phyloP scores from a whole-genome alignment of 2,888 invertebrate genomes.

The Lasius fuliginosus region DNA sequence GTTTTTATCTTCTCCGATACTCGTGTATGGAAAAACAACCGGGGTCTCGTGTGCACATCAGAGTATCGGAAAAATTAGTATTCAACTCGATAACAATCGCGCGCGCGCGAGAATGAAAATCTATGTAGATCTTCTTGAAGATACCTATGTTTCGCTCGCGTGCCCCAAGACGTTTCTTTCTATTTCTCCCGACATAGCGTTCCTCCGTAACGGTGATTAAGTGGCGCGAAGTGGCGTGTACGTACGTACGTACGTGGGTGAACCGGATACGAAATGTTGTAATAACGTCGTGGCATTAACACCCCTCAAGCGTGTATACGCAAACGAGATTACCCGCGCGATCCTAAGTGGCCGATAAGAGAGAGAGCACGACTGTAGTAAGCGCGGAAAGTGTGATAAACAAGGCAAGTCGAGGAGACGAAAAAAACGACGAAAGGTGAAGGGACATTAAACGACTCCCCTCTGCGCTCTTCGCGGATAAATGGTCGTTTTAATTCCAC shows the following conservation, averaged over 20 bases:
- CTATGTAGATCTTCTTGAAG: not conserved
- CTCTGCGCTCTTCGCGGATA: not conserved
- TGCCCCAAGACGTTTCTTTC: not conserved
- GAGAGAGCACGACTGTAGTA: constrained; percentile 18
- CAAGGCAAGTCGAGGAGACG: constrained; percentile 8
- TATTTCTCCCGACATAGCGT: not conserved
- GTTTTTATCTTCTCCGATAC: not conserved
- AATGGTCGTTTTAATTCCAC: constrained; percentile 66
- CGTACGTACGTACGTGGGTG: not conserved
- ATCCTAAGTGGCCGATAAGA: constrained; percentile 44
- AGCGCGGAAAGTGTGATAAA: constrained; percentile 42
- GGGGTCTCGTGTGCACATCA: too few species aligned
- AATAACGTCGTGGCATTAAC: constrained; percentile 36
- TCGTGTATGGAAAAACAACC: too few species aligned
- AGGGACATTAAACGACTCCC: not conserved
- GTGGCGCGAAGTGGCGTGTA: constrained; percentile 6
- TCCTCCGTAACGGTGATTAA: constrained; percentile 13
- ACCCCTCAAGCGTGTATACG: constrained; percentile 19
- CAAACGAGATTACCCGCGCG: constrained; percentile 35
- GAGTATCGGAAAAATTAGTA: not conserved
- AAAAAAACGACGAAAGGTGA: not conserved
- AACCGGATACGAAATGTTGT: constrained; percentile 43
- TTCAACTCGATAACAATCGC: not conserved
- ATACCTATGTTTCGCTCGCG: not conserved
- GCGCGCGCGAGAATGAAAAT: too few species aligned